Conservation (phyloP, 2,113 vertebrate species). For the Acanthochromis polyacanthus region DNA sequence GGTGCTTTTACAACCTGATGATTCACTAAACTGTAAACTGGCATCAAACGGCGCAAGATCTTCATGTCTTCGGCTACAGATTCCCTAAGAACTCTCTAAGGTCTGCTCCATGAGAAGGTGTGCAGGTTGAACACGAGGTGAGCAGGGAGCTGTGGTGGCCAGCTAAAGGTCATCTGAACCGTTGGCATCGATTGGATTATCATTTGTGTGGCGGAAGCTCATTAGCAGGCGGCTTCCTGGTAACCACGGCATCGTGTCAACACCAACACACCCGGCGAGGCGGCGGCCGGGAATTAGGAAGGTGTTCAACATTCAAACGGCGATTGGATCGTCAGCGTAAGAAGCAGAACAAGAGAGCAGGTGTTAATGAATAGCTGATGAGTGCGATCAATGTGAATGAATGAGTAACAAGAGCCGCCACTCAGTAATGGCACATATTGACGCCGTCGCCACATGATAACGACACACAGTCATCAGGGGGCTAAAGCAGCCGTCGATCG, state of each 20-base stretch:
- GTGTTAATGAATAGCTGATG: conserved; percentile 74
- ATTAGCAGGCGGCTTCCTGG: conserved; percentile 33
- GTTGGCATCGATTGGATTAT: conserved; percentile 12
- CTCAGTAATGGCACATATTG: conserved; percentile 36
- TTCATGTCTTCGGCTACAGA: too few relatives aligned
- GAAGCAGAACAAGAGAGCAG: conserved; percentile 64
- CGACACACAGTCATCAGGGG: background rate
- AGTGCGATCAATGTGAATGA: conserved; percentile 64
- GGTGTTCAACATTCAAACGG: conserved; percentile 60
- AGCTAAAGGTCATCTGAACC: conserved; percentile 20
- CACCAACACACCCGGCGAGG: conserved; percentile 19
- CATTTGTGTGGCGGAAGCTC: conserved; percentile 26
- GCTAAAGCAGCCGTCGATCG: background rate
- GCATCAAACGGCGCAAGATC: too few relatives aligned
- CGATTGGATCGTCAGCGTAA: conserved; percentile 52
- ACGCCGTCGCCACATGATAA: conserved; percentile 6
- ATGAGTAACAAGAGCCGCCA: conserved; percentile 43
- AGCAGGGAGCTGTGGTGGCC: background rate
- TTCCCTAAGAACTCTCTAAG: background rate
- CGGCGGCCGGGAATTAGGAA: conserved; percentile 39
- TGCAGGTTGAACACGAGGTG: background rate
- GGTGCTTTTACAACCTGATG: too few relatives aligned
- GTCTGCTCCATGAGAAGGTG: background rate
- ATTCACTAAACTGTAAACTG: too few relatives aligned
- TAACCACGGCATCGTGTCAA: conserved; percentile 40